Evolutionary conservation across 2,797 vertebrate genomes (phyloP).

Genomic region (Eulemur rubriventer): DNA sequence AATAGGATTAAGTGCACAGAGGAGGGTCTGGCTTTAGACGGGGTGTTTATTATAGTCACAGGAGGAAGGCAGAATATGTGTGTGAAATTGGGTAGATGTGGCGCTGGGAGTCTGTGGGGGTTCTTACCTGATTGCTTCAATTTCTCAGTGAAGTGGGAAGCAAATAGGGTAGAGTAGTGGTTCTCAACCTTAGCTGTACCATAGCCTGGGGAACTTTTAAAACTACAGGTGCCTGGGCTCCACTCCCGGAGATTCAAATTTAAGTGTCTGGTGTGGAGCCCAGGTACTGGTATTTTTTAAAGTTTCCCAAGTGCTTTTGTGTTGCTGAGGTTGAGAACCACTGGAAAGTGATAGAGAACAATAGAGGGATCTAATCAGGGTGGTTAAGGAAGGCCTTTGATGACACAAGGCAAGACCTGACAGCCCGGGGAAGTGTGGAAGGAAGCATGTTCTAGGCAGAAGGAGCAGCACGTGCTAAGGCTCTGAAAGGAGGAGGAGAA

Average conservation of each 20-base stretch:
- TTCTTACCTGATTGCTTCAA: constrained; percentile 40
- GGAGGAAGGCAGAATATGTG: constrained; percentile 35
- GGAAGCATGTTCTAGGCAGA: neutral
- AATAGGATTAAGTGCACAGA: neutral
- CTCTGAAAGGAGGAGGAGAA: neutral
- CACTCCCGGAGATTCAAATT: neutral
- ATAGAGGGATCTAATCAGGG: neutral
- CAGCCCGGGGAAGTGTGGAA: neutral
- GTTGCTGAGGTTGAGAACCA: neutral
- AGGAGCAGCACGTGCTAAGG: neutral
- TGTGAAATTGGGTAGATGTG: neutral
- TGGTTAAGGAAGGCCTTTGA: neutral
- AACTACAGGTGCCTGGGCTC: neutral
- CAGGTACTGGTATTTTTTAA: neutral
- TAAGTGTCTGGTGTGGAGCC: neutral
- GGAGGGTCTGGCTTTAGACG: neutral
- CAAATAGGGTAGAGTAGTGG: neutral
- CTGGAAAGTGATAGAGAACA: neutral
- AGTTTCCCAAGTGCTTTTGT: constrained; percentile 41
- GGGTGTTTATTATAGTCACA: constrained; percentile 1
- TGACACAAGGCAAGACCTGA: neutral
- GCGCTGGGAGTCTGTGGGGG: neutral
- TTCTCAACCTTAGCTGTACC: neutral
- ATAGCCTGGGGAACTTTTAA: neutral
- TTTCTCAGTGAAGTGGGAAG: constrained; percentile 40